Conservation (phyloP, 2,797 vertebrate genomes). For the Aselliscus stoliczkanus region DNA sequence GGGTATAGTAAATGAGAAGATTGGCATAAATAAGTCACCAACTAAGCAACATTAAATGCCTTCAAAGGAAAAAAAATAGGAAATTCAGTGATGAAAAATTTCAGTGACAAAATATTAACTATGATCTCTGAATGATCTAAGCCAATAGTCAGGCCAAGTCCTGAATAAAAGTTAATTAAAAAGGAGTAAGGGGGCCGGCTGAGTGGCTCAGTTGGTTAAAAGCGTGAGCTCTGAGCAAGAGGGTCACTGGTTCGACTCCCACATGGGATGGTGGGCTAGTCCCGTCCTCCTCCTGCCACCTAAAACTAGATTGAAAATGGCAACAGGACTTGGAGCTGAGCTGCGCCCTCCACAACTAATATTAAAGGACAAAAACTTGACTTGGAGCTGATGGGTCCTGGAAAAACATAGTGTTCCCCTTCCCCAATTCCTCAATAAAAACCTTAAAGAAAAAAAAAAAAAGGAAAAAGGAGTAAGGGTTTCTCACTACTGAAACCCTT, state of each 20-base stretch:
- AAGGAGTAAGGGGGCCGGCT: neutral
- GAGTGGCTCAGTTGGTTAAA: no score
- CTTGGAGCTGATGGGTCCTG: no score
- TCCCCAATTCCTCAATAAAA: no score
- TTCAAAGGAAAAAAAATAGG: neutral
- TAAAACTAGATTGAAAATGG: no score
- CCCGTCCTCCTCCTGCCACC: no score
- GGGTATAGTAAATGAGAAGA: neutral
- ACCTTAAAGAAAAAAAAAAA: neutral
- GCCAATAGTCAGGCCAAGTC: neutral
- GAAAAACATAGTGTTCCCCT: no score
- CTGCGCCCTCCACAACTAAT: no score
- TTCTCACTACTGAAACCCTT: neutral
- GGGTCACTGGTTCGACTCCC: no score
- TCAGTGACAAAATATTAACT: neutral
- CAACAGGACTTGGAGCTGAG: no score
- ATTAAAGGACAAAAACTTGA: no score
- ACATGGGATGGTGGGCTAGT: no score
- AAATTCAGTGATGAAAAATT: neutral
- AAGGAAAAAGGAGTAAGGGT: neutral
- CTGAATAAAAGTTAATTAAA: neutral
- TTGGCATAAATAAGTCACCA: neutral
- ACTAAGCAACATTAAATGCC: neutral
- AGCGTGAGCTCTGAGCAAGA: no score
- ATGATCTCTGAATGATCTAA: neutral